Base-by-base conservation (phyloP, 2,797 vertebrate genomes). In the Platyrinchus mystaceus region DNA sequence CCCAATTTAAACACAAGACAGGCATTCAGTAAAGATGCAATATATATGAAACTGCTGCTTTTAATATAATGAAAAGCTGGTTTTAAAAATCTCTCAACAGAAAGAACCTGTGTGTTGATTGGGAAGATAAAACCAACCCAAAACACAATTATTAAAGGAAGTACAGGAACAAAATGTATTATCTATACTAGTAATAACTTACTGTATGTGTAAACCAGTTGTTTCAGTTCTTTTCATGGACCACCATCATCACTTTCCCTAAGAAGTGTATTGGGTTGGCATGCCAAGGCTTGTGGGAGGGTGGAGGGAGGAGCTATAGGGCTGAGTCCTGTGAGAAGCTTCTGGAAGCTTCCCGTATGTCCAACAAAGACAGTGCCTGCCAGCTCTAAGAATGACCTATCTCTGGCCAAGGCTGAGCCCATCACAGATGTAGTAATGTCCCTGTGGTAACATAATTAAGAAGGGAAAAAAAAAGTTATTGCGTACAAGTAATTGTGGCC, bases 321-420 rank as follows among this genome's bases (percentile, higher is more conserved):
- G 44, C 26, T 71, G 58, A 14, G 4, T 32, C 20, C 4, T 32
- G 21, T 6, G 26, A 53, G 52, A 66, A 70, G 58, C 7, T 58
- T 28, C 58, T 70, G 50, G 63, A 44, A 71, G 30, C 52, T 66
- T 13, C 14, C 17, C 2, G 2, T 10, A 10, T 23, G 52, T 10
- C 30, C 8, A 5, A 10, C 26, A 66, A 28, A 63, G 46, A 34
- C 59, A 36, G 21, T 1, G 5, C 12, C 80, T 41, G 18, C 30
- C 4, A 0, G 34, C 41, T 53, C 59, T 52, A 39, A n/a, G 59
- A 24, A 28, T 6, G 3, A 4, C 39, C 34, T 1, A 1, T 4
- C 12, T 4, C 59, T 18, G 46, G 34, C 67, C 67, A n/a, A n/a
- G 74, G 46, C 60, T 14, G 34, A 60, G 59, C 59, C 50, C 46